These are phyloP conservation scores for Glossophaga mutica DNA, from an alignment of 2,797 vertebrate species.

Conservation along the genomic window DNA sequence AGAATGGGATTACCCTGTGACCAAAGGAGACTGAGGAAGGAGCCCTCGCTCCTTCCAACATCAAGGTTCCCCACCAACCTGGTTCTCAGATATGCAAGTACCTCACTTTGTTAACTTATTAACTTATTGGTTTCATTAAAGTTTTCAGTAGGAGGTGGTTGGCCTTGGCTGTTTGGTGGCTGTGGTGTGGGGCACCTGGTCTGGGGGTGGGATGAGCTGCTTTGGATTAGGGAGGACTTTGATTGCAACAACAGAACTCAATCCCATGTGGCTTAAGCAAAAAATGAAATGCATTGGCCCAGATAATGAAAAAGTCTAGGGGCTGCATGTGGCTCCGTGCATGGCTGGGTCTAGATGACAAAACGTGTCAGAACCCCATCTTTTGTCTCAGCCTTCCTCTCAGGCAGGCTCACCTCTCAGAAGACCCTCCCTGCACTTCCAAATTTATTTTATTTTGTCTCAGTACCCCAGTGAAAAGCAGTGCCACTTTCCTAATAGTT, in stretches of 20 bases:
- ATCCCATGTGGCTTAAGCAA: not conserved
- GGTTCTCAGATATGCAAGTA: conserved; percentile 85
- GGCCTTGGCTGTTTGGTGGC: conserved; percentile 47
- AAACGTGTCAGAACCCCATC: not conserved
- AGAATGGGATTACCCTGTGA: conserved; percentile 74
- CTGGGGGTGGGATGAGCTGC: not conserved
- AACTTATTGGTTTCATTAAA: conserved; percentile 98
- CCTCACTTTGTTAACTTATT: conserved; percentile 96
- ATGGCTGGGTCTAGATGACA: not conserved
- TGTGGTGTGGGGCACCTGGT: not conserved
- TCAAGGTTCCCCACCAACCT: conserved; percentile 55
- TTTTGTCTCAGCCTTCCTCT: not conserved
- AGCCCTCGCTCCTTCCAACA: conserved; percentile 38
- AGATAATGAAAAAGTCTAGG: not conserved
- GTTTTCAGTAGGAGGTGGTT: conserved; percentile 84
- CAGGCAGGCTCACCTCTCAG: not conserved
- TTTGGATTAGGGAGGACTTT: not conserved
- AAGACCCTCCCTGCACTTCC: not conserved
- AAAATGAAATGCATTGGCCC: not conserved
- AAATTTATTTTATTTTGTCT: not conserved
- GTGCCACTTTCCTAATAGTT: not conserved
- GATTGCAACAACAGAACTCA: not conserved
- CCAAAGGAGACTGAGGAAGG: conserved; percentile 70
- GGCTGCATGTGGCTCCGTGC: not conserved
- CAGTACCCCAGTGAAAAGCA: not conserved